Percentiles rank a stretch among this genome's conserved stretches.
phyloP scores from a whole-genome alignment of 2,888 invertebrate genomes.

The Rhagonycha lutea region DNA sequence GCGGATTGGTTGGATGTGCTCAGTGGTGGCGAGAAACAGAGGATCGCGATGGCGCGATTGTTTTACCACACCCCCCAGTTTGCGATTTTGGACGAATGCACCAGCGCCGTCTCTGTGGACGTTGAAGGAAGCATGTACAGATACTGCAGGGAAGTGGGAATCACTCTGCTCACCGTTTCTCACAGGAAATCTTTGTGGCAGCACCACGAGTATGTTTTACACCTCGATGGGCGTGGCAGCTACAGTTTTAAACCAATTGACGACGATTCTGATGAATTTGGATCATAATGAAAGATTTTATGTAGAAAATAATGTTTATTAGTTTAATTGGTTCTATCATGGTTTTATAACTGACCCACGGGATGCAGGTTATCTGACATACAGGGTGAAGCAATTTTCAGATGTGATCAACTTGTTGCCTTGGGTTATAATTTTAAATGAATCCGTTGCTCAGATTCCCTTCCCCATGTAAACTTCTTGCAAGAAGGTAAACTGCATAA shows the following conservation, averaged over 20 bases:
- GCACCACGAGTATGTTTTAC: conserved; percentile 94
- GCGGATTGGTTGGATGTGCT: conserved; percentile 99
- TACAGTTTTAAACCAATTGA: conserved; percentile 89
- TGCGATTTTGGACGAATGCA: conserved; percentile 98
- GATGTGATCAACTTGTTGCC: background rate
- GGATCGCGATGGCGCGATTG: conserved; percentile 96
- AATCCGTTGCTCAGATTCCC: background rate
- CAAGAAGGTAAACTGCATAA: background rate
- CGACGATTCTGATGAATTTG: conserved; percentile 86
- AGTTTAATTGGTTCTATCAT: background rate
- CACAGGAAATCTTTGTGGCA: conserved; percentile 97
- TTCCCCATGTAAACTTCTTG: background rate
- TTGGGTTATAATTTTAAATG: background rate
- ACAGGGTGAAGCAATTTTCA: background rate
- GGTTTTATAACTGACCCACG: background rate
- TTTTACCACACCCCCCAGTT: conserved; percentile 98
- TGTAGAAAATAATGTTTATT: conserved; percentile 1
- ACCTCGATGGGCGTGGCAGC: conserved; percentile 93
- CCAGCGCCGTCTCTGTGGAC: conserved; percentile 97
- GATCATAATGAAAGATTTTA: conserved; percentile 70
- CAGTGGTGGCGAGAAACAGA: conserved; percentile 97
- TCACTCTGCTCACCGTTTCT: conserved; percentile 96
- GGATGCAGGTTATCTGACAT: background rate
- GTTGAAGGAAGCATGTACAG: conserved; percentile 98
- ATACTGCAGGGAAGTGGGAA: conserved; percentile 85